A percentile compares a stretch with the other conserved stretches of the same genome.
These are phyloP conservation scores for Mechanitis mazaeus DNA, from an alignment of 2,888 invertebrate species.

Conservation along the genomic window DNA sequence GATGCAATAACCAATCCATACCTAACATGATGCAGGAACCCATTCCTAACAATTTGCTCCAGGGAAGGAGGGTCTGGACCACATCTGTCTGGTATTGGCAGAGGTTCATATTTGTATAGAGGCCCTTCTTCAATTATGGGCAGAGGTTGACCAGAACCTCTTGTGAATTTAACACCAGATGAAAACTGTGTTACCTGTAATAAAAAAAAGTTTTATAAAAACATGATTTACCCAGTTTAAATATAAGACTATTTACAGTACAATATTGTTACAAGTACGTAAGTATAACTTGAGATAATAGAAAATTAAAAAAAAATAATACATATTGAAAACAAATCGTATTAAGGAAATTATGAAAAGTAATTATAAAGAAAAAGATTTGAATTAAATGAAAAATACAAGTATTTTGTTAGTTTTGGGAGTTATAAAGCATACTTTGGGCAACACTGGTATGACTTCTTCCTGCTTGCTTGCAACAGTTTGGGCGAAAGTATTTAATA, in stretches of 20 bases:
- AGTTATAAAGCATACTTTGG: constrained; percentile 48
- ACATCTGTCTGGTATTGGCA: constrained; percentile 74
- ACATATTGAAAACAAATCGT: too few relatives aligned
- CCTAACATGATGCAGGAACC: constrained; percentile 85
- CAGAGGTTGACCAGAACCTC: constrained; percentile 79
- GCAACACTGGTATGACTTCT: constrained; percentile 59
- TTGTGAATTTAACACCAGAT: constrained; percentile 88
- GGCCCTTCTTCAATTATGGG: constrained; percentile 87
- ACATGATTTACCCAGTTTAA: too few relatives aligned
- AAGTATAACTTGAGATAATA: too few relatives aligned
- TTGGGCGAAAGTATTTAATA: constrained; percentile 87
- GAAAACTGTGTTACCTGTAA: constrained; percentile 84
- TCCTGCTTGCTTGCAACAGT: constrained; percentile 82
- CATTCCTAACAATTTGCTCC: constrained; percentile 78
- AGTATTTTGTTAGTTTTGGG: neutral
- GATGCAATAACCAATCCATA: constrained; percentile 31
- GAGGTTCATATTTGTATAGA: constrained; percentile 81
- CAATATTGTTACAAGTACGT: too few relatives aligned
- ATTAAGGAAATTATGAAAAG: too few relatives aligned
- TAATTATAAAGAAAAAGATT: too few relatives aligned
- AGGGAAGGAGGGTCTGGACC: constrained; percentile 85
- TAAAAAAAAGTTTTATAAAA: too few relatives aligned
- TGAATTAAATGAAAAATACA: too few relatives aligned
- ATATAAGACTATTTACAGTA: too few relatives aligned
- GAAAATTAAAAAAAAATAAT: too few relatives aligned